Evolutionary conservation across 2,113 vertebrate genomes (phyloP).

Genomic region (Chunga burmeisteri): DNA sequence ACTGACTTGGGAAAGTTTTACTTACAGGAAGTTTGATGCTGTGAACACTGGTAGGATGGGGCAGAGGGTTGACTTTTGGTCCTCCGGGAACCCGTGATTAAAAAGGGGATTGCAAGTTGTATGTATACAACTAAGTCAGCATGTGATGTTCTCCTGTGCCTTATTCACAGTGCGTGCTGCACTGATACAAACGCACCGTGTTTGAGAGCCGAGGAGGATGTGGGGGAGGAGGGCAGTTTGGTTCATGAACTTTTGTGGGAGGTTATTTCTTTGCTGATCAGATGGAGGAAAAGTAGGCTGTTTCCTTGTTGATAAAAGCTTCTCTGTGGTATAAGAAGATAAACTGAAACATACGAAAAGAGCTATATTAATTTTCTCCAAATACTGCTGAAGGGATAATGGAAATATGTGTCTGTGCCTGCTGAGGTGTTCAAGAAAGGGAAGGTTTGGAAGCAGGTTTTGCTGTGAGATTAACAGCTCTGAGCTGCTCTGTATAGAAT

Average conservation of each 20-base stretch:
- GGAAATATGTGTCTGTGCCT: neutral
- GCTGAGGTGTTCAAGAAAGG: neutral
- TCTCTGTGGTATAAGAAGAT: neutral
- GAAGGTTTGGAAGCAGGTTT: conserved; percentile 59
- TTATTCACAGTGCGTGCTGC: neutral
- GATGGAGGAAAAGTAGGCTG: neutral
- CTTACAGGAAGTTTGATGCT: neutral
- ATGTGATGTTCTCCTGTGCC: neutral
- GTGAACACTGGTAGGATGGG: neutral
- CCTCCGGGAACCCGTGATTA: neutral
- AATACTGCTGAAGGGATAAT: neutral
- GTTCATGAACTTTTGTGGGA: conserved; percentile 49
- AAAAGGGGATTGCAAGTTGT: neutral
- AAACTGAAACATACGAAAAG: neutral
- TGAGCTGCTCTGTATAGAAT: conserved; percentile 48
- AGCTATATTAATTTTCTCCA: neutral
- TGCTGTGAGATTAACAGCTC: conserved; percentile 7
- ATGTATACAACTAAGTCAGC: neutral
- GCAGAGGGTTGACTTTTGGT: neutral
- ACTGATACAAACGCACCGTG: neutral
- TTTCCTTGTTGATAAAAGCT: neutral
- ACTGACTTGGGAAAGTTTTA: neutral
- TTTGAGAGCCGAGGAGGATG: neutral
- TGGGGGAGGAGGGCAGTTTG: conserved; percentile 24
- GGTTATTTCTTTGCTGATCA: conserved; percentile 22